Conservation (phyloP, 1,140 invertebrate genomes). For the Ceratina australensis region DNA sequence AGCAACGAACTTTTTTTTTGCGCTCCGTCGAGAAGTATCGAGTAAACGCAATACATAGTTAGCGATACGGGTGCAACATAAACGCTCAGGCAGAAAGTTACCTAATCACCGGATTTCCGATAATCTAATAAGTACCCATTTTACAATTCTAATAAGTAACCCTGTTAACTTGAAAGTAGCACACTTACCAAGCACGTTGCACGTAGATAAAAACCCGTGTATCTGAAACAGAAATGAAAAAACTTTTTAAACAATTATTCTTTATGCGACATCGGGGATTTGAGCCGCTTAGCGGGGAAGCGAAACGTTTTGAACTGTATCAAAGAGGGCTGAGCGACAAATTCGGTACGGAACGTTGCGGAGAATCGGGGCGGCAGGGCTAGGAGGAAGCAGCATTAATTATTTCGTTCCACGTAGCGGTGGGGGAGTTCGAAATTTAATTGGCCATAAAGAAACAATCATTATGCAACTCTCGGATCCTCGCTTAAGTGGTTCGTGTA, state of each 20-base stretch:
- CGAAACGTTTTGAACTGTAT: neutral
- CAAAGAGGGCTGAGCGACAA: neutral
- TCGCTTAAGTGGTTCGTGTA: slow-evolving; percentile 24
- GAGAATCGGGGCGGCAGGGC: too few relatives aligned
- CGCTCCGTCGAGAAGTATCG: too few relatives aligned
- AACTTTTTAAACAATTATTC: neutral
- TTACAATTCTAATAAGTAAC: too few relatives aligned
- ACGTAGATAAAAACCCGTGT: too few relatives aligned
- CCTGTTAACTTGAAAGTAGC: too few relatives aligned
- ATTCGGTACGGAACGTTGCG: neutral
- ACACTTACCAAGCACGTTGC: neutral
- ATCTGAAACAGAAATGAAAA: slow-evolving; percentile 15
- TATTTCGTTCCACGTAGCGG: slow-evolving; percentile 10
- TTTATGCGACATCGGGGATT: too few relatives aligned
- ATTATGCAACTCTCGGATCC: slow-evolving; percentile 32
- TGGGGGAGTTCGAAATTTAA: slow-evolving; percentile 34
- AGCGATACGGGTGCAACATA: too few relatives aligned
- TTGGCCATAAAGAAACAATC: slow-evolving; percentile 46
- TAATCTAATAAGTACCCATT: too few relatives aligned
- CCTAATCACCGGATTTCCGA: too few relatives aligned
- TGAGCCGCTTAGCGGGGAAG: too few relatives aligned
- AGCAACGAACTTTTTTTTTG: neutral
- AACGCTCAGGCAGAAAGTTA: too few relatives aligned
- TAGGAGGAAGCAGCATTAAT: slow-evolving; percentile 21
- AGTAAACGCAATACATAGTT: too few relatives aligned